Evolutionary conservation across 2,888 invertebrate genomes (phyloP).

Genomic region (Acanthosoma haemorrhoidale): DNA sequence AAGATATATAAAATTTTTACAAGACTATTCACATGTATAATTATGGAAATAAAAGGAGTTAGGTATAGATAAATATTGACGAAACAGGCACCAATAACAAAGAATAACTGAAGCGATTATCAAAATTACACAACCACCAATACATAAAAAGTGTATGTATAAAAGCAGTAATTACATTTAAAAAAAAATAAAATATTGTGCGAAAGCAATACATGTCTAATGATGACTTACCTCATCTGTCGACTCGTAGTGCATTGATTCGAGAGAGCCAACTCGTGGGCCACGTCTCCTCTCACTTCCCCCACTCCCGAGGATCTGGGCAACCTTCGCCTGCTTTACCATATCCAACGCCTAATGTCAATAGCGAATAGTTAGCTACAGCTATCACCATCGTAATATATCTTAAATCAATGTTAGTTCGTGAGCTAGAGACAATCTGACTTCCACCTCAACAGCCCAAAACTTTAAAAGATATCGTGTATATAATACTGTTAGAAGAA

Average conservation of each 20-base stretch:
- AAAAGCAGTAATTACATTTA: background rate
- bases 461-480: too few species aligned
- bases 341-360: slow-evolving; percentile 73
- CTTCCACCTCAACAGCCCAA: background rate
- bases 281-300: slow-evolving; percentile 43
- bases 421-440: background rate
- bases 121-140: background rate
- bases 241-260: slow-evolving; percentile 61
- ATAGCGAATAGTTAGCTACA: background rate
- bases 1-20: too few species aligned
- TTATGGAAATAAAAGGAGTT: background rate
- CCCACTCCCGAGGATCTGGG: slow-evolving; percentile 55
- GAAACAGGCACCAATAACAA: background rate
- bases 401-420: background rate
- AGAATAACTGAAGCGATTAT: background rate
- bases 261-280: slow-evolving; percentile 51
- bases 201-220: slow-evolving; percentile 27
- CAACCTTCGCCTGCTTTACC: slow-evolving; percentile 83
- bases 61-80: background rate
- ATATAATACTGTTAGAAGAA: too few species aligned
- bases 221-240: slow-evolving; percentile 65
- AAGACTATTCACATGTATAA: background rate
- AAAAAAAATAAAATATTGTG: slow-evolving; percentile 41
- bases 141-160: background rate
- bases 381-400: too few species aligned